phyloP scores from a whole-genome alignment of 2,888 invertebrate genomes.

The Craniophora ligustri region DNA sequence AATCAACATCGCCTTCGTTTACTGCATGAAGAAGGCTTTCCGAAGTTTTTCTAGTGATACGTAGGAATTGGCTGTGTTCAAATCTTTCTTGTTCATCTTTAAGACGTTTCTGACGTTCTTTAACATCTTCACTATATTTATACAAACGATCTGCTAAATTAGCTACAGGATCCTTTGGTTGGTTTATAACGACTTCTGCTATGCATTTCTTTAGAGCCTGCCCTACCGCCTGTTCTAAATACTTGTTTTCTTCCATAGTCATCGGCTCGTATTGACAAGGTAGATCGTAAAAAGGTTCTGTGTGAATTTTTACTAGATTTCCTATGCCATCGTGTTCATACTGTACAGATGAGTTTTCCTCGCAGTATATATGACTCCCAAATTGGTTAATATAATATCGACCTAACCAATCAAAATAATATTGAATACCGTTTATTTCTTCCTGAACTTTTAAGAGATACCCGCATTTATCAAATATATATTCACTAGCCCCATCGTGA shows the following conservation, averaged over 20 bases:
- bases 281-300: slow-evolving; percentile 5
- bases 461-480: slow-evolving; percentile 48
- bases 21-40: slow-evolving; percentile 12
- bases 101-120: slow-evolving; percentile 24
- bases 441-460: slow-evolving; percentile 56
- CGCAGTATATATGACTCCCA: slow-evolving; percentile 54
- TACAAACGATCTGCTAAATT: slow-evolving; percentile 59
- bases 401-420: slow-evolving; percentile 59
- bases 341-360: slow-evolving; percentile 42
- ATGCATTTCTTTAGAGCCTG: slow-evolving; percentile 61
- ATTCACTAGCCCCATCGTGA: slow-evolving; percentile 55
- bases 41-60: slow-evolving; percentile 14
- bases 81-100: slow-evolving; percentile 41
- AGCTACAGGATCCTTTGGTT: slow-evolving; percentile 63
- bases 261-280: slow-evolving; percentile 45
- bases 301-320: slow-evolving; percentile 51
- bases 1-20: slow-evolving; percentile 23
- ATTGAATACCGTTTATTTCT: slow-evolving; percentile 48
- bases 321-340: slow-evolving; percentile 59
- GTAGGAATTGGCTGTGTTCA: slow-evolving; percentile 31
- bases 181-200: slow-evolving; percentile 62
- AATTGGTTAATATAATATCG: slow-evolving; percentile 53
- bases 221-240: slow-evolving; percentile 60
- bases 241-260: slow-evolving; percentile 54
- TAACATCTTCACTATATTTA: slow-evolving; percentile 51